Percentiles rank a stretch among this genome's conserved stretches.
These are phyloP conservation scores for Pentamera pediparva DNA, from an alignment of 53 echinoderm and acorn worm species.

Conservation along the genomic window DNA sequence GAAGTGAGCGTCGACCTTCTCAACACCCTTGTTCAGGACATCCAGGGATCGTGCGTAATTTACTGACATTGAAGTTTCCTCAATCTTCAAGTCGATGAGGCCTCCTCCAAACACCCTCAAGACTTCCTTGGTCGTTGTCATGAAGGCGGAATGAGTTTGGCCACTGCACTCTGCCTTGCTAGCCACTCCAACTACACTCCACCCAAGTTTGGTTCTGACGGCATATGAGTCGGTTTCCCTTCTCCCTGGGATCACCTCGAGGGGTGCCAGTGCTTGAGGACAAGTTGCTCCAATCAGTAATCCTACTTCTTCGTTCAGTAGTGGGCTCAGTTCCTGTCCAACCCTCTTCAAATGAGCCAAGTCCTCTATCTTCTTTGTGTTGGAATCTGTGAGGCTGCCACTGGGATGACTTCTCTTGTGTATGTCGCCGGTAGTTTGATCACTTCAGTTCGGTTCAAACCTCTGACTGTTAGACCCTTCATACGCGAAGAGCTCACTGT, in stretches of 20 bases:
- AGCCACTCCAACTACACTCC: no score
- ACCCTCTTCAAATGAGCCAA: slow-evolving; percentile 37
- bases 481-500: not conserved
- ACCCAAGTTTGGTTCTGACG: no score
- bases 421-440: no score
- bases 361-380: slow-evolving; percentile 25
- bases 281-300: slow-evolving; percentile 46
- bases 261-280: no score
- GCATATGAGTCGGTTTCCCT: slow-evolving; percentile 40
- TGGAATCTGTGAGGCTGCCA: slow-evolving; percentile 48
- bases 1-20: slow-evolving; percentile 41
- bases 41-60: slow-evolving; percentile 40
- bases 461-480: not conserved
- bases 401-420: slow-evolving; percentile 29
- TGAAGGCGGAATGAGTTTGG: not conserved
- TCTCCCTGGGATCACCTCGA: slow-evolving; percentile 26
- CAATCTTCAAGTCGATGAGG: slow-evolving; percentile 22
- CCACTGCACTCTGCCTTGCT: no score
- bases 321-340: slow-evolving; percentile 33
- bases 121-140: slow-evolving; percentile 2
- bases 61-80: slow-evolving; percentile 20
- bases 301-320: slow-evolving; percentile 6
- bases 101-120: slow-evolving; percentile 27
- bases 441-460: not conserved
- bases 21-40: slow-evolving; percentile 34